These are phyloP conservation scores for Brachionus paranguensis DNA, from an alignment of 1,140 invertebrate genomes.

Conservation along the genomic window DNA sequence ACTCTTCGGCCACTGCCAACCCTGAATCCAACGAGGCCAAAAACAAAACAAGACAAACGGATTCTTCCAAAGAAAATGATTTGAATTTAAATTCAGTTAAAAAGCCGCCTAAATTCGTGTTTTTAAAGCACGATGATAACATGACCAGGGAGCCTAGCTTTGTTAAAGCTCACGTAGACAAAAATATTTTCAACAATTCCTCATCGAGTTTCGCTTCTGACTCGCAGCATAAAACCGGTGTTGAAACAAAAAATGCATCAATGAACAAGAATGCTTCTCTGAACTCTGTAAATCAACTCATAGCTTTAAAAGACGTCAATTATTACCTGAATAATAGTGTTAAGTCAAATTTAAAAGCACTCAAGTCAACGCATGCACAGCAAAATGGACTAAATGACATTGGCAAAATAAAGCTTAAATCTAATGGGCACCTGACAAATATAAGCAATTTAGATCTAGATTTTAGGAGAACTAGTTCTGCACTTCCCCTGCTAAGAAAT, in stretches of 20 bases:
- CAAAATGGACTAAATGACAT: not conserved
- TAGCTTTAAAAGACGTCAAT: constrained; percentile 20
- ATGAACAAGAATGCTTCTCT: not conserved
- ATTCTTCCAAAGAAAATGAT: not conserved
- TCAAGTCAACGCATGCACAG: not conserved
- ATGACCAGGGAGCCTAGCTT: not conserved
- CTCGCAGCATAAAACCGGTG: not conserved
- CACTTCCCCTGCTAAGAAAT: not conserved
- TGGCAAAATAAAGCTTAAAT: not conserved
- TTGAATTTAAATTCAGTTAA: not conserved
- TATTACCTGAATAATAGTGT: not conserved
- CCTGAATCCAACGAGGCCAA: not conserved
- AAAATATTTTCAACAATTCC: not conserved
- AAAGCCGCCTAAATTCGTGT: not conserved
- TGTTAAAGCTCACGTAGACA: not conserved
- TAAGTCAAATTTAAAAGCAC: not conserved
- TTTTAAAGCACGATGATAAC: not conserved
- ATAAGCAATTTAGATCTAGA: not conserved
- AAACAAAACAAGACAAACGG: not conserved
- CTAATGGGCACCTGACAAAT: not conserved
- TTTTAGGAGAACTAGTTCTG: not conserved
- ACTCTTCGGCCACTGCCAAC: no score
- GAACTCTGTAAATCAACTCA: constrained; percentile 19
- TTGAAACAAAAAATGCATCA: not conserved
- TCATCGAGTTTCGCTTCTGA: not conserved